Evolutionary conservation across 2,797 vertebrate genomes (phyloP).

Genomic region (Galago senegalensis): DNA sequence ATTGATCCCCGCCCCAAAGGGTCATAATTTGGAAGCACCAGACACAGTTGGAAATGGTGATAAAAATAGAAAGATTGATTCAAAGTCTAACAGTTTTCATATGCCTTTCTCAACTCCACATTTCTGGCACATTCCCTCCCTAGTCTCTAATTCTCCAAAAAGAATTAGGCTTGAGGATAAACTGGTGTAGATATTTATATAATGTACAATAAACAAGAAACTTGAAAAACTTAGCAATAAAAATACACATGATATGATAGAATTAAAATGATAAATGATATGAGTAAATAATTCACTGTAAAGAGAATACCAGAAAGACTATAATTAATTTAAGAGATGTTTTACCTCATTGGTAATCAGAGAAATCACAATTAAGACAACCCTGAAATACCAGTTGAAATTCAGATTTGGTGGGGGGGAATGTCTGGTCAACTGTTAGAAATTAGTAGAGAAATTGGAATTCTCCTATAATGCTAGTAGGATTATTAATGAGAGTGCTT

Average conservation of each 20-base stretch:
- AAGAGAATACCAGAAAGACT: background rate
- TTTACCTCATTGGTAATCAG: background rate
- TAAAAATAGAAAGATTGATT: background rate
- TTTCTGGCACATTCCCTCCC: background rate
- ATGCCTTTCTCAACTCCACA: background rate
- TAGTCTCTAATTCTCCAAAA: background rate
- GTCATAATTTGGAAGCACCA: background rate
- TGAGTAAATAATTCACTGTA: background rate
- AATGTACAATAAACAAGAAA: background rate
- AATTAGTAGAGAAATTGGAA: background rate
- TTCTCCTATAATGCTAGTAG: background rate
- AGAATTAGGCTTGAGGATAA: background rate
- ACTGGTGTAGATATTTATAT: background rate
- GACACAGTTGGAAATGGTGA: background rate
- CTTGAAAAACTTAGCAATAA: background rate
- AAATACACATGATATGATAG: background rate
- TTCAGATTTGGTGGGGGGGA: background rate
- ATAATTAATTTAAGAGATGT: background rate
- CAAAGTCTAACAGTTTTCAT: background rate
- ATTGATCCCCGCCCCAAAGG: background rate
- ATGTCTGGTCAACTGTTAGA: background rate
- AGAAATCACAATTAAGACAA: conserved; percentile 36
- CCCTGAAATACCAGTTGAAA: background rate
- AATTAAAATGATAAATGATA: background rate
- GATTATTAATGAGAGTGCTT: background rate